phyloP scores from a whole-genome alignment of 2,888 invertebrate genomes.

The Linhomoeus sp. region DNA sequence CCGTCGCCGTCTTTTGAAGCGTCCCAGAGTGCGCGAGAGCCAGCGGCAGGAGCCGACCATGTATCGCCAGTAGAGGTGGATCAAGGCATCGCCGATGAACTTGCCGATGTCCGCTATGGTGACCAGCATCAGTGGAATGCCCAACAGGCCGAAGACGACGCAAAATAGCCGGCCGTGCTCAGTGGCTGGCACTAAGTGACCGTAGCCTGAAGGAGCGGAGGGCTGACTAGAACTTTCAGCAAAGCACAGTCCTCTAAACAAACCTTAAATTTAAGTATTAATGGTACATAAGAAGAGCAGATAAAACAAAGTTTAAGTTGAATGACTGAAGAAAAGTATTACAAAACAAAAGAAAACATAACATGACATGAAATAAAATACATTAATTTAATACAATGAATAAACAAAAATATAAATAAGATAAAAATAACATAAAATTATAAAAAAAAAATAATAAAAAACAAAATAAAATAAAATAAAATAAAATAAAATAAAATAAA shows the following conservation, averaged over 20 bases:
- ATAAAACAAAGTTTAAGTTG: background rate
- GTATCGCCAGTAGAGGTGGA: background rate
- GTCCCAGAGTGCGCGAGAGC: no score
- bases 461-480: background rate
- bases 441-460: background rate
- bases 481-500: background rate
- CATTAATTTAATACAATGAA: background rate
- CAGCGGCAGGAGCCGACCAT: no score
- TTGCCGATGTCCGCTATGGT: slow-evolving; percentile 8
- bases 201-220: slow-evolving; percentile 4
- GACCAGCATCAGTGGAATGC: slow-evolving; percentile 8
- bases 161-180: slow-evolving; percentile 2
- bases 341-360: background rate
- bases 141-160: slow-evolving; percentile 7
- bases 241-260: background rate
- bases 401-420: background rate
- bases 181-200: slow-evolving; percentile 5
- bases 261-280: background rate
- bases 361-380: background rate
- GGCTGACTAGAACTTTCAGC: background rate
- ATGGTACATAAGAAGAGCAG: background rate
- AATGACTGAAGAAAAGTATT: background rate
- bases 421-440: background rate
- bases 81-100: slow-evolving; percentile 6
- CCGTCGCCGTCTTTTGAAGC: no score